Evolutionary conservation across 2,888 invertebrate species (phyloP).

Genomic region (Nomada flava): DNA sequence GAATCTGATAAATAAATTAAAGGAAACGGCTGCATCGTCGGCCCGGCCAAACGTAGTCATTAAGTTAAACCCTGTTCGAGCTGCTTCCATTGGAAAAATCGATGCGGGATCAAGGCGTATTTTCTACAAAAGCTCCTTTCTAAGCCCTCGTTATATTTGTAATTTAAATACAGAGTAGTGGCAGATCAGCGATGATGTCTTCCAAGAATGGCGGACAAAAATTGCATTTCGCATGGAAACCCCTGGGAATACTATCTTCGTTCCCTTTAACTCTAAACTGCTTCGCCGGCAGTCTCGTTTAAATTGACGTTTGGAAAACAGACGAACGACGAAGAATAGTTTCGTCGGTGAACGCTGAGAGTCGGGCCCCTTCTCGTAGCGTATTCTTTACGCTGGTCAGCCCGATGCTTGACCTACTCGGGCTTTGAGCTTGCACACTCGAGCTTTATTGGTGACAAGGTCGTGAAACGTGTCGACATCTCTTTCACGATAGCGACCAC

Average conservation of each 20-base stretch:
- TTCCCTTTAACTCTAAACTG: no score
- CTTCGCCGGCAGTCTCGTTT: no score
- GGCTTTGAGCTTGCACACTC: constrained; percentile 43
- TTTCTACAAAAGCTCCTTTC: neutral
- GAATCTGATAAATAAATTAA: constrained; percentile 41
- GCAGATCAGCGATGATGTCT: neutral
- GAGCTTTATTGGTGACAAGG: constrained; percentile 57
- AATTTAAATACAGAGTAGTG: constrained; percentile 39
- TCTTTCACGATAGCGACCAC: constrained; percentile 27
- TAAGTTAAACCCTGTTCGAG: neutral
- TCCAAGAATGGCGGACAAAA: neutral
- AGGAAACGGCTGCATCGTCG: constrained; percentile 10
- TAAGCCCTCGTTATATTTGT: constrained; percentile 22
- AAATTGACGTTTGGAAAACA: no score
- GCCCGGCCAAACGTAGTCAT: constrained; percentile 12
- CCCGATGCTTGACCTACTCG: constrained; percentile 62
- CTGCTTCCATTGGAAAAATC: neutral
- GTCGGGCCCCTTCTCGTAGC: constrained; percentile 1
- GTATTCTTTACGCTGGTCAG: constrained; percentile 41
- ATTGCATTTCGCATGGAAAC: neutral
- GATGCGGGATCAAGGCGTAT: neutral
- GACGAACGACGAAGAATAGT: neutral
- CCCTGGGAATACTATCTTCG: no score
- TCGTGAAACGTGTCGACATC: constrained; percentile 52
- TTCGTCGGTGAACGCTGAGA: constrained; percentile 4